phyloP scores from a whole-genome alignment of 2,797 vertebrate species.

The Crocidura indochinensis region DNA sequence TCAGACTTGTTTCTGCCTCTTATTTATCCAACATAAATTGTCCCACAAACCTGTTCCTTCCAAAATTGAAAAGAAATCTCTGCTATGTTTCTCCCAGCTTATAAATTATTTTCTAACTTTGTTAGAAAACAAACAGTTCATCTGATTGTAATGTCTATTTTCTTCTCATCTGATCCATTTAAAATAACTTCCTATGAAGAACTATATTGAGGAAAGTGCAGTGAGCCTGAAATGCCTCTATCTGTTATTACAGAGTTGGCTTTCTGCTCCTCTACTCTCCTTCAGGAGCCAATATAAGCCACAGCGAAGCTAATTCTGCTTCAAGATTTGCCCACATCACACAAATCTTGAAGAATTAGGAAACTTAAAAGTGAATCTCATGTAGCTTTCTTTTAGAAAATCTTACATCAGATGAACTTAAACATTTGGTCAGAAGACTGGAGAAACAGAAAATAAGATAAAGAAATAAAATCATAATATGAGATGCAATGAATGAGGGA shows the following conservation, averaged over 20 bases:
- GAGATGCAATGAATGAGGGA: neutral
- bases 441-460: neutral
- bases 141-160: neutral
- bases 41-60: neutral
- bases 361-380: neutral
- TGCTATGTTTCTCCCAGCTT: neutral
- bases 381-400: neutral
- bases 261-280: neutral
- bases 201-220: neutral
- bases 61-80: neutral
- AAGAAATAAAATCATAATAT: neutral
- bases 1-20: neutral
- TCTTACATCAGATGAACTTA: neutral
- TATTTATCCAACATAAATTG: neutral
- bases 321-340: rapidly evolving
- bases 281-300: neutral
- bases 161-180: neutral
- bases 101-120: neutral
- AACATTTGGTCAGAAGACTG: neutral
- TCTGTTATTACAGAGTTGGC: neutral
- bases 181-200: neutral
- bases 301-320: neutral
- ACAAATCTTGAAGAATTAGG: neutral
- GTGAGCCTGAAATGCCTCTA: neutral
- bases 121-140: neutral